Conservation (phyloP, 2,888 invertebrate genomes). For the Tillus elongatus region DNA sequence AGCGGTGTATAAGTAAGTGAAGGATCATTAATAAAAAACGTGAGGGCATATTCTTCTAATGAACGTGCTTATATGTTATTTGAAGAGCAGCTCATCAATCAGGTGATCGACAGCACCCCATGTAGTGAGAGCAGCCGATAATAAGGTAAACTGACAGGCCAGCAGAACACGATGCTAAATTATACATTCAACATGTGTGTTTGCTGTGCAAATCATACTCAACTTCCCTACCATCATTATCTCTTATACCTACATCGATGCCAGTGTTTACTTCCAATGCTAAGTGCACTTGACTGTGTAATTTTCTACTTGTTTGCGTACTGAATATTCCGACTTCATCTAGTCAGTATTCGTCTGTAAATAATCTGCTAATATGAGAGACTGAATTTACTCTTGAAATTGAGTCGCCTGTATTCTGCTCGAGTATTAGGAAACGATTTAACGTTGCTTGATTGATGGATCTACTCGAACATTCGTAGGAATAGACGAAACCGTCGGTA, state of each 20-base stretch:
- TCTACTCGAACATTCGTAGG: too few species aligned
- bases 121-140: constrained; percentile 21
- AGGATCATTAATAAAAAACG: constrained; percentile 19
- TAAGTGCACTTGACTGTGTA: constrained; percentile 26
- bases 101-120: constrained; percentile 26
- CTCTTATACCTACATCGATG: constrained; percentile 29
- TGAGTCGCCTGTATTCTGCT: too few species aligned
- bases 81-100: constrained; percentile 25
- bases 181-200: constrained; percentile 32
- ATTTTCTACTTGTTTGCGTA: constrained; percentile 26
- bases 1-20: too few species aligned
- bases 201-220: constrained; percentile 32
- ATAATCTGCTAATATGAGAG: too few species aligned
- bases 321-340: constrained; percentile 22
- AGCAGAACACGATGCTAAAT: constrained; percentile 23
- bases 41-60: constrained; percentile 24
- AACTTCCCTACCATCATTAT: constrained; percentile 31
- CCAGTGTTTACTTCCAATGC: constrained; percentile 21
- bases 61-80: constrained; percentile 23
- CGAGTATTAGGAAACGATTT: too few species aligned
- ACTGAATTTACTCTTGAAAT: too few species aligned
- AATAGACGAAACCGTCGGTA: too few species aligned
- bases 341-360: too few species aligned
- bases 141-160: constrained; percentile 24
- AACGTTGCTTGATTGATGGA: too few species aligned